These are phyloP conservation scores for Agrochola litura DNA, from an alignment of 2,888 invertebrate genomes.

Conservation along the genomic window DNA sequence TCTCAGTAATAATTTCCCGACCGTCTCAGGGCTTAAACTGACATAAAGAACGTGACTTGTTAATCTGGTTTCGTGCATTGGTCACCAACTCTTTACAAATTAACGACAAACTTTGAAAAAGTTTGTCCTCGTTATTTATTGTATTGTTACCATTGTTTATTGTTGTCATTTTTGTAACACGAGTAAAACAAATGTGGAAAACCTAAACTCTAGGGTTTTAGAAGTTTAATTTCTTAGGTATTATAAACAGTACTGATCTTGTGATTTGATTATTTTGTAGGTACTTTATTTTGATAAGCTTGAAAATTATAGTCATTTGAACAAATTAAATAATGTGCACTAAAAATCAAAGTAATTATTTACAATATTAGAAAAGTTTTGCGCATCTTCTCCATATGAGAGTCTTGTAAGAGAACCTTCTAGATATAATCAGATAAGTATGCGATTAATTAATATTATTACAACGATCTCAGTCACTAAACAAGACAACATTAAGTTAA, in stretches of 20 bases:
- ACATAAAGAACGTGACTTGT: constrained; percentile 53
- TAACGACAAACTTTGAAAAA: constrained; percentile 21
- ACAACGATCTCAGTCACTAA: not conserved
- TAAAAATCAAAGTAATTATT: not conserved
- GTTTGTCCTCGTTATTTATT: constrained; percentile 28
- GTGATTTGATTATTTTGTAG: not conserved
- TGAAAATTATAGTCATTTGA: too few relatives aligned
- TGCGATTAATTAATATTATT: constrained; percentile 6
- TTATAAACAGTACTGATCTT: not conserved
- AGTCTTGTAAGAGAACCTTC: not conserved
- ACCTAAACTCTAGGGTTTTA: not conserved
- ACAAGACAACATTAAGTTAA: constrained; percentile 28
- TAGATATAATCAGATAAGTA: not conserved
- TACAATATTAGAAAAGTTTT: not conserved
- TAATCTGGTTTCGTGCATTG: constrained; percentile 56
- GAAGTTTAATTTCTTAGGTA: not conserved
- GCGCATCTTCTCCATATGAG: not conserved
- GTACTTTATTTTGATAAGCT: too few relatives aligned
- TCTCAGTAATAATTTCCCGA: constrained; percentile 69
- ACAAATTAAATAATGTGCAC: too few relatives aligned
- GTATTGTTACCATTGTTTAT: constrained; percentile 18
- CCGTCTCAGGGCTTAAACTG: constrained; percentile 50
- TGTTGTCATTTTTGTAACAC: constrained; percentile 12
- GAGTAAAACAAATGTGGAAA: not conserved
- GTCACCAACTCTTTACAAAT: constrained; percentile 50